Evolutionary conservation across 1,140 invertebrate species (phyloP).

Genomic region (Delia radicum): DNA sequence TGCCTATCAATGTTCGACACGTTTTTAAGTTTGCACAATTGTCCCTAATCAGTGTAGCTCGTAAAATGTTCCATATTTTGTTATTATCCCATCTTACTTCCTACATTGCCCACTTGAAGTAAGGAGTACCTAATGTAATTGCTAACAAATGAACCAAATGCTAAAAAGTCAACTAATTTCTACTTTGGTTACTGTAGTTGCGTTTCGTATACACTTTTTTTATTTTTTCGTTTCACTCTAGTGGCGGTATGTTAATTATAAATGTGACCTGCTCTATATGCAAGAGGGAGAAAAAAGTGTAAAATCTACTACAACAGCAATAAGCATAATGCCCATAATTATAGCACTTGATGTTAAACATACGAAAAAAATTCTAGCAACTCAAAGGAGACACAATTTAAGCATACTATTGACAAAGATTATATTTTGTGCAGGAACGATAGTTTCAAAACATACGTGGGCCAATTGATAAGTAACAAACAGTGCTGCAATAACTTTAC

Average conservation of each 20-base stretch:
- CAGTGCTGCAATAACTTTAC: too few species aligned
- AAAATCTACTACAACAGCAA: not conserved
- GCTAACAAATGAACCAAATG: not conserved
- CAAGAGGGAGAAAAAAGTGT: too few species aligned
- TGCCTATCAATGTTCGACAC: too few species aligned
- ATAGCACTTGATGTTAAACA: not conserved
- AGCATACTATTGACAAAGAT: not conserved
- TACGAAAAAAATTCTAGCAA: not conserved
- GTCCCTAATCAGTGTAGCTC: conserved; percentile 6
- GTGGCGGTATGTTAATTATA: conserved; percentile 16
- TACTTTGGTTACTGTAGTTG: not conserved
- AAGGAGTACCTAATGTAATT: conserved; percentile 10
- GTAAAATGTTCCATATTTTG: conserved; percentile 9
- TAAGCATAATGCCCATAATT: not conserved
- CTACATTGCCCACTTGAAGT: not conserved
- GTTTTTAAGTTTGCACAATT: not conserved
- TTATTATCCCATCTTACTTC: conserved; percentile 15
- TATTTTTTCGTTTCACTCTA: not conserved
- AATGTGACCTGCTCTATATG: conserved; percentile 16
- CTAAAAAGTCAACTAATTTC: conserved; percentile 20
- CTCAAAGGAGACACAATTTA: not conserved
- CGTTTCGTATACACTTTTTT: not conserved
- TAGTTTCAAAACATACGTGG: not conserved
- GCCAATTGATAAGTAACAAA: not conserved
- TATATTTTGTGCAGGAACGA: not conserved